Base-by-base conservation (phyloP, 2,113 vertebrate genomes). In the Zeus faber region DNA sequence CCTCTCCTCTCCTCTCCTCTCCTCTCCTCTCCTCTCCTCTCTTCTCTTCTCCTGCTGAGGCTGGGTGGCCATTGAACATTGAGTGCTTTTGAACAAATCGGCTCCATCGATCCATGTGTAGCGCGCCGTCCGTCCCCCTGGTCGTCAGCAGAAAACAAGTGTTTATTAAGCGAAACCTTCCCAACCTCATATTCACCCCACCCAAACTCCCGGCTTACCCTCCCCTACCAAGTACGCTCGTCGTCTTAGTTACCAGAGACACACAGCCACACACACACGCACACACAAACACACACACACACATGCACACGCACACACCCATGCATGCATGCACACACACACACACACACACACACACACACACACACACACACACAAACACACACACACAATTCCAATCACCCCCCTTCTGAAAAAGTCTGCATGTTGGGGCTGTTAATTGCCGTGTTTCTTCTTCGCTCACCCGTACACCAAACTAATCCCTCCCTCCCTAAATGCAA, bases 111-210 rank as follows among this genome's bases (percentile, higher is more conserved):
- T 86, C 74, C 53, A 43, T 29, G 64, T 67, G 62, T 72, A 79
- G 78, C 78, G 63, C 52, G 62, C 11, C 41, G 54, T 72, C 76
- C 54, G 54, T 64, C 59, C 65, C 74, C 80, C 72, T 71, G 68
- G 81, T 82, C 70, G 77, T 89, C 87, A 89, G 82, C 84, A 84
- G 77, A 82, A 87, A 88, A 86, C 84, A 79, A 87, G 84, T 89
- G 87, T 85, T 86, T 83, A 85, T 88, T 74, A 82, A 84, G 82
- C 77, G 61, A 81, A 88, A 87, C 70, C 77, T 76, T 87, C 77
- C 77, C 66, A 54, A 68, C 21, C 20, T 29, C 31, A 13, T 11
- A 6, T 8, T 17, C 21, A 74, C 76, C 74, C 57, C 37, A 39
- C 40, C 54, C 23, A 3, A 51, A 5, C 45, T 4, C 5, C 18